Percentiles rank a stretch among this genome's conserved stretches.
These are phyloP conservation scores for Blera fallax DNA, from an alignment of 2,888 invertebrate species.

Conservation along the genomic window DNA sequence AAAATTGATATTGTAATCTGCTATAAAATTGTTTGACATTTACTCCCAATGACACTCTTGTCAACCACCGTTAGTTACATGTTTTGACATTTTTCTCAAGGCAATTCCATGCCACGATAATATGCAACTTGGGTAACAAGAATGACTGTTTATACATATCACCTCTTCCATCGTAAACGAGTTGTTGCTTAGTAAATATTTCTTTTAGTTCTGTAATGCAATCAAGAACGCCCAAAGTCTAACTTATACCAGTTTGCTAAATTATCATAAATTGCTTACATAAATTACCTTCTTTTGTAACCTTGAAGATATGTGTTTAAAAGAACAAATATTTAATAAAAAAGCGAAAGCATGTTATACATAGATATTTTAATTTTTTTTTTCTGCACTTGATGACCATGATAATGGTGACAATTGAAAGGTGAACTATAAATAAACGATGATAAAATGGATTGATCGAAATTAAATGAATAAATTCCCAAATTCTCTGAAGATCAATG, in stretches of 20 bases:
- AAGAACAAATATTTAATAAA: constrained; percentile 21
- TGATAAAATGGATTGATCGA: background rate
- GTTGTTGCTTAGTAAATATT: constrained; percentile 21
- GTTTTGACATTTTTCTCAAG: background rate
- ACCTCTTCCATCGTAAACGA: background rate
- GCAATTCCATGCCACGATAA: background rate
- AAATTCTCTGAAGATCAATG: background rate
- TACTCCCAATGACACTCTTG: background rate
- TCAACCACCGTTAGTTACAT: background rate
- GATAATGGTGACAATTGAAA: constrained; percentile 34
- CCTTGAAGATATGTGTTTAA: constrained; percentile 52
- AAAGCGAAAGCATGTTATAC: constrained; percentile 54
- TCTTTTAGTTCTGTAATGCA: constrained; percentile 17
- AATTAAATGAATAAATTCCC: background rate
- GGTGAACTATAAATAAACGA: constrained; percentile 3
- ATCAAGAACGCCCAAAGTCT: constrained; percentile 65
- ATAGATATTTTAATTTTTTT: constrained; percentile 7
- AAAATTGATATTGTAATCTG: background rate
- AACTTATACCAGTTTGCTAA: constrained; percentile 56
- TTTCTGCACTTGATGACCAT: constrained; percentile 38
- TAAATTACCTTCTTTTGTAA: constrained; percentile 57
- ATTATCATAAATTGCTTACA: constrained; percentile 66
- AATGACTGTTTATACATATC: background rate
- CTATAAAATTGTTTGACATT: background rate
- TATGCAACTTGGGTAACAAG: background rate